Percentiles rank a stretch among this genome's conserved stretches.
phyloP scores from a whole-genome alignment of 2,113 vertebrate genomes.

The Barbus barbus region DNA sequence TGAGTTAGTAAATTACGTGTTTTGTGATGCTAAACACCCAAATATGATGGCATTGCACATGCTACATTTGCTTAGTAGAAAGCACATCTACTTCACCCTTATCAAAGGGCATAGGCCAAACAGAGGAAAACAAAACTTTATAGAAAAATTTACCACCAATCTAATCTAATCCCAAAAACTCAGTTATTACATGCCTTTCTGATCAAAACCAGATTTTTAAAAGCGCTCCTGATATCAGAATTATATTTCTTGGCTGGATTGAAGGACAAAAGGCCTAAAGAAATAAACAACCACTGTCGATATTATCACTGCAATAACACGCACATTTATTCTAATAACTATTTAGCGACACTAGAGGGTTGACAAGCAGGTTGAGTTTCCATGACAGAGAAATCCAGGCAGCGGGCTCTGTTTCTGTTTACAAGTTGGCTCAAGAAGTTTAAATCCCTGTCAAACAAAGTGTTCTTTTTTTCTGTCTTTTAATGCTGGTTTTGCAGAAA shows the following conservation, averaged over 20 bases:
- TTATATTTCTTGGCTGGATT: neutral
- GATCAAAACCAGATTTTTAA: conserved; percentile 30
- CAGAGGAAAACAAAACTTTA: conserved; percentile 3
- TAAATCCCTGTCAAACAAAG: conserved; percentile 58
- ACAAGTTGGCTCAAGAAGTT: conserved; percentile 45
- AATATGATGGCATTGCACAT: neutral
- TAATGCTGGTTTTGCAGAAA: conserved; percentile 60
- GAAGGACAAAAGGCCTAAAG: conserved; percentile 6
- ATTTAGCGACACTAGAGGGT: conserved; percentile 37
- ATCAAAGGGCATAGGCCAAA: neutral
- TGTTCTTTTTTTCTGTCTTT: conserved; percentile 49
- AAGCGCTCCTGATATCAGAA: conserved; percentile 16
- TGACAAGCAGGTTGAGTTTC: conserved; percentile 53
- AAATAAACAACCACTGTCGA: conserved; percentile 13
- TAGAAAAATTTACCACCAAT: neutral
- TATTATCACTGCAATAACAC: conserved; percentile 40
- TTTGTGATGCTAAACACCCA: neutral
- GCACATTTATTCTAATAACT: conserved; percentile 39
- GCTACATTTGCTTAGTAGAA: neutral
- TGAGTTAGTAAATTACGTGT: neutral
- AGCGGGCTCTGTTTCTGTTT: conserved; percentile 53
- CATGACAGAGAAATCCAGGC: conserved; percentile 51
- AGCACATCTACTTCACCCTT: neutral
- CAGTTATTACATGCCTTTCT: conserved; percentile 32
- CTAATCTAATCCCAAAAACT: neutral